Evolutionary conservation across 2,797 vertebrate genomes (phyloP).

Genomic region (Ispidina picta): DNA sequence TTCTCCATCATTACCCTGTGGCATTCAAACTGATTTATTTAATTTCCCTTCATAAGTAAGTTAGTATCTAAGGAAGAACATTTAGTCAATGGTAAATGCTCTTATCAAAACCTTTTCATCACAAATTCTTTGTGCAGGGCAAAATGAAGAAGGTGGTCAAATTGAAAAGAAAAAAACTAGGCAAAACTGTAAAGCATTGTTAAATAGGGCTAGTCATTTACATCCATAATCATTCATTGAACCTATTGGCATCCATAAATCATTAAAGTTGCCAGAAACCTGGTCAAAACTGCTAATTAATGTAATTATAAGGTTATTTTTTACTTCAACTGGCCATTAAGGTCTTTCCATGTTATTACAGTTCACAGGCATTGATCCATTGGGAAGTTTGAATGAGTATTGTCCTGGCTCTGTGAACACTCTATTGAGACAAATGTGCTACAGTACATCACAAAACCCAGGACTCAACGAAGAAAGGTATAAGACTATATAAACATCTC

Average conservation of each 20-base stretch:
- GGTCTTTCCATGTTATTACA: background rate
- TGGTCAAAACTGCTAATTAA: background rate
- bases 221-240: background rate
- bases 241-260: background rate
- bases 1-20: background rate
- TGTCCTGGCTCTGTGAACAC: background rate
- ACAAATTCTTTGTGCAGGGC: background rate
- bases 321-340: background rate
- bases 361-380: background rate
- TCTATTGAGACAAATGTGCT: background rate
- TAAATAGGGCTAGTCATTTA: background rate
- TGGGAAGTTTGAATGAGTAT: background rate
- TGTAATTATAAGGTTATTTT: background rate
- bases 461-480: background rate
- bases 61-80: background rate
- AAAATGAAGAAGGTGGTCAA: background rate
- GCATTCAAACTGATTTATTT: background rate
- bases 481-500: background rate
- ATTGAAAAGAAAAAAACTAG: background rate
- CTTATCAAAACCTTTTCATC: background rate
- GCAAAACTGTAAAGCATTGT: background rate
- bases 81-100: background rate
- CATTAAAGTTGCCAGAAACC: background rate
- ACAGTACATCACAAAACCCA: background rate
- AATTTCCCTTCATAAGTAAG: background rate